A percentile compares a stretch with the other conserved stretches of the same genome.
Conservation (phyloP, 1,140 invertebrate genomes). For the Melitaea cinxia region DNA sequence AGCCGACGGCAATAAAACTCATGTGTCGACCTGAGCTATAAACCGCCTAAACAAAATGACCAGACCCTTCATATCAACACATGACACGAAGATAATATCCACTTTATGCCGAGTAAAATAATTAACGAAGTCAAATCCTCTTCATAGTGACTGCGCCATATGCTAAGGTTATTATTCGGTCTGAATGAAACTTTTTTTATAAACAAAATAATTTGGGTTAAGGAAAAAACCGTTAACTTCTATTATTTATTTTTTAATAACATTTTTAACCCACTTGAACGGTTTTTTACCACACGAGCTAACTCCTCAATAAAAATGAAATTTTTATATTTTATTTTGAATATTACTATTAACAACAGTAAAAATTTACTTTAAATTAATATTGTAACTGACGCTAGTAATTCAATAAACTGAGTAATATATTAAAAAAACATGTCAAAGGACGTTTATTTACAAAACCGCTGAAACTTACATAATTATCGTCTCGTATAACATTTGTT, state of each 20-base stretch:
- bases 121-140: conserved; percentile 38
- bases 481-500: too few relatives aligned
- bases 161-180: conserved; percentile 41
- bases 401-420: background rate
- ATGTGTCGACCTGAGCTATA: conserved; percentile 6
- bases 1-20: conserved; percentile 11
- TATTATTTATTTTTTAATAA: conserved; percentile 23
- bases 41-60: conserved; percentile 20
- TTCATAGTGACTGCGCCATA: conserved; percentile 51
- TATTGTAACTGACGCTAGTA: background rate
- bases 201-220: conserved; percentile 18
- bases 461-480: too few relatives aligned
- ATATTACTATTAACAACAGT: background rate
- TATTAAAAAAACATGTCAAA: too few relatives aligned
- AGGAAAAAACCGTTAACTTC: conserved; percentile 31
- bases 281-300: conserved; percentile 3
- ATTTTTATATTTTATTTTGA: background rate
- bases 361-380: background rate
- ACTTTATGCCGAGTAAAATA: conserved; percentile 42
- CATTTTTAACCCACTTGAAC: background rate
- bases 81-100: conserved; percentile 31
- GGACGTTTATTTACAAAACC: too few relatives aligned
- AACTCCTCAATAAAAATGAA: background rate
- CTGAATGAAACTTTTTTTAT: conserved; percentile 24
- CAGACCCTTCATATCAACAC: conserved; percentile 27